Evolutionary conservation across 2,888 invertebrate species (phyloP).

Genomic region (Stegophylla sp.): DNA sequence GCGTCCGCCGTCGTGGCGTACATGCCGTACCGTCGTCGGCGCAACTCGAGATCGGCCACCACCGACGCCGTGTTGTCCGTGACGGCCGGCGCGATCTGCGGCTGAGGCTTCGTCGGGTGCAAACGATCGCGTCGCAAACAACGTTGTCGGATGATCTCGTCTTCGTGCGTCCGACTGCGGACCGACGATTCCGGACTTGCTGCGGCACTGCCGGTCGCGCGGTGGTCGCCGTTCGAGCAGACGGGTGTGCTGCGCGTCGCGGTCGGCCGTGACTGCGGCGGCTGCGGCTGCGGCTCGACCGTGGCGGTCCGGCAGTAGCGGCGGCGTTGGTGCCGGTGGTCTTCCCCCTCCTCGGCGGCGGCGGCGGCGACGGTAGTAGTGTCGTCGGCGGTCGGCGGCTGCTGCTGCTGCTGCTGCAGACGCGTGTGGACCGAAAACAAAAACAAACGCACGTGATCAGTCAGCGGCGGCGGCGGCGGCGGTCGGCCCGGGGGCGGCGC

Average conservation of each 20-base stretch:
- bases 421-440: constrained; percentile 54
- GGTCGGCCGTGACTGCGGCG: not conserved
- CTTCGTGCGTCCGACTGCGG: constrained; percentile 30
- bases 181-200: constrained; percentile 39
- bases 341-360: not conserved
- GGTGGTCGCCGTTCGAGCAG: constrained; percentile 27
- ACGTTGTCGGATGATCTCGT: not conserved
- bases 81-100: not conserved
- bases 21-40: constrained; percentile 41
- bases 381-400: not conserved
- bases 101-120: not conserved
- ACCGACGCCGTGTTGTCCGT: not conserved
- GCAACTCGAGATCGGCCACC: not conserved
- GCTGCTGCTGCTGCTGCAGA: constrained; percentile 10
- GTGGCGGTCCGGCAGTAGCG: not conserved
- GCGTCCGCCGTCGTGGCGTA: constrained; percentile 48
- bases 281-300: not conserved
- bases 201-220: constrained; percentile 27
- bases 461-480: not conserved
- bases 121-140: not conserved
- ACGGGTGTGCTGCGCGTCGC: not conserved
- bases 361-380: not conserved
- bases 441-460: constrained; percentile 56
- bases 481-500: not conserved
- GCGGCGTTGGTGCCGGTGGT: constrained; percentile 8